These are phyloP conservation scores for Apteryx owenii DNA, from an alignment of 2,113 vertebrate species.

Conservation along the genomic window DNA sequence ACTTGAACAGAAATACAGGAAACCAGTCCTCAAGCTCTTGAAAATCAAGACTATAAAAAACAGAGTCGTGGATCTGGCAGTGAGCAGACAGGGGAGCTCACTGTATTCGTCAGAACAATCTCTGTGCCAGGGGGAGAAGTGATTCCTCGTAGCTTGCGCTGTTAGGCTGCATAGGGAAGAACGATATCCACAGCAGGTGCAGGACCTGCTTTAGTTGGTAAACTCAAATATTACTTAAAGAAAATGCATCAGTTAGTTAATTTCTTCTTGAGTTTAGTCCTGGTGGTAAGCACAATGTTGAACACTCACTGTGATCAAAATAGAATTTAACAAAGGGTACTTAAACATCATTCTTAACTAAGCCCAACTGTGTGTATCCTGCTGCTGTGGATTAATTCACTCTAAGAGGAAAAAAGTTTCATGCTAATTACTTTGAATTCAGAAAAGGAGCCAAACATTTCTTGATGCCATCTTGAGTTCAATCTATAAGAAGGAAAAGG, in stretches of 20 bases:
- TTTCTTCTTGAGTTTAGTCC: not conserved
- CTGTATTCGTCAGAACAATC: not conserved
- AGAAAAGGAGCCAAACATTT: not conserved
- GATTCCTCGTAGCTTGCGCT: not conserved
- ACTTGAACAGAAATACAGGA: not conserved
- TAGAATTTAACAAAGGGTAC: not conserved
- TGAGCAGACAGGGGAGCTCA: not conserved
- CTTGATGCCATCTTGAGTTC: accelerated
- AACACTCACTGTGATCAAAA: not conserved
- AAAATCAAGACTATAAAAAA: not conserved
- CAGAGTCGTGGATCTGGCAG: not conserved
- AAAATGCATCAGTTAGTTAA: not conserved
- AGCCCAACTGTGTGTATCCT: not conserved
- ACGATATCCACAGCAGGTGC: not conserved
- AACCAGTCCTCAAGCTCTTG: not conserved
- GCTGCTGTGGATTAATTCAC: not conserved
- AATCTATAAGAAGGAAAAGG: not conserved
- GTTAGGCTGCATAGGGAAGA: not conserved
- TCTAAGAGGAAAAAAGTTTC: not conserved
- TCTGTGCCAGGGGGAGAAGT: not conserved
- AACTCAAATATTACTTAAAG: not conserved
- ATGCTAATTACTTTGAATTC: not conserved
- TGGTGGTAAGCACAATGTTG: not conserved
- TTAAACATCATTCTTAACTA: not conserved
- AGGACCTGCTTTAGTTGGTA: not conserved